A percentile compares a stretch with the other conserved stretches of the same genome.
These are phyloP conservation scores for Pharmacophagus antenor DNA, from an alignment of 2,888 invertebrate species.

Conservation along the genomic window DNA sequence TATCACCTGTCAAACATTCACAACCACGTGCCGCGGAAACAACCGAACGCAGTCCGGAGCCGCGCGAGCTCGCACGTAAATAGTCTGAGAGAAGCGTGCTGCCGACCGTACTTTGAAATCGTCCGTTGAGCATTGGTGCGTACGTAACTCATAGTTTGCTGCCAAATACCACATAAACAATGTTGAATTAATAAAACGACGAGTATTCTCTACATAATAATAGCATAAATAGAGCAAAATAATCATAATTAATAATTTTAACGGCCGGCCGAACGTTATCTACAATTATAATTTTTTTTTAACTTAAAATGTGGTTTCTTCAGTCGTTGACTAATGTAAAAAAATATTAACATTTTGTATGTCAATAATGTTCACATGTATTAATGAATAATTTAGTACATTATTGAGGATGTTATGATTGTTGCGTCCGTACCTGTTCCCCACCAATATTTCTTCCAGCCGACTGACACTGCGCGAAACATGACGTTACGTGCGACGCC, in stretches of 20 bases:
- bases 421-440: slow-evolving; percentile 75
- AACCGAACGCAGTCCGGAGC: slow-evolving; percentile 52
- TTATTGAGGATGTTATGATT: slow-evolving; percentile 66
- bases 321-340: not conserved
- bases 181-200: not conserved
- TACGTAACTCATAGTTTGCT: slow-evolving; percentile 31
- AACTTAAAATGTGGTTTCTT: no score
- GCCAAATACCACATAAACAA: slow-evolving; percentile 35
- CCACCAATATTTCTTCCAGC: slow-evolving; percentile 78
- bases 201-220: not conserved
- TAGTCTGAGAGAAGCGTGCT: slow-evolving; percentile 58
- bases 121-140: slow-evolving; percentile 35
- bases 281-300: no score
- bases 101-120: slow-evolving; percentile 45
- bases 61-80: slow-evolving; percentile 58
- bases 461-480: slow-evolving; percentile 72
- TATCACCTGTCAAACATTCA: slow-evolving; percentile 56
- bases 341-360: not conserved
- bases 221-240: not conserved
- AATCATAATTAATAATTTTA: not conserved
- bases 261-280: not conserved
- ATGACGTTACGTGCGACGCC: slow-evolving; percentile 65
- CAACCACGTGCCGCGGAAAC: slow-evolving; percentile 67
- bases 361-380: not conserved
- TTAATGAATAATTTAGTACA: slow-evolving; percentile 42